These are phyloP conservation scores for Lepas anatifera DNA, from an alignment of 2,888 invertebrate genomes.

Conservation along the genomic window DNA sequence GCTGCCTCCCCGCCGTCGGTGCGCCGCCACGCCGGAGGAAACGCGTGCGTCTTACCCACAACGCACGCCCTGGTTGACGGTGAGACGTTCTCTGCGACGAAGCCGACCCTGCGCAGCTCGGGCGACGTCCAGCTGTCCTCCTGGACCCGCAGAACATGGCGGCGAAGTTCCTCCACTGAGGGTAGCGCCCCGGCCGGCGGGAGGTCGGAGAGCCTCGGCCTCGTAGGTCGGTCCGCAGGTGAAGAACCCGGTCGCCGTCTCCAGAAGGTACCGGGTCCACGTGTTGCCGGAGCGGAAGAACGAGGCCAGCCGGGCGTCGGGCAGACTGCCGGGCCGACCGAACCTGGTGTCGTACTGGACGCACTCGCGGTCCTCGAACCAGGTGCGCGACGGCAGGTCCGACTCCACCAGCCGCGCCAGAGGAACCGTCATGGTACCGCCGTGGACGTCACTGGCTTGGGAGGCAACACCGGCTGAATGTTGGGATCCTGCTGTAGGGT, in stretches of 20 bases:
- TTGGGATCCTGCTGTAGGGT: too few species aligned
- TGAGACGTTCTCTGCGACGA: neutral
- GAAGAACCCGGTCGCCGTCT: neutral
- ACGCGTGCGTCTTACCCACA: neutral
- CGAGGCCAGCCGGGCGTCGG: neutral
- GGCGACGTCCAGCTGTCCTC: neutral
- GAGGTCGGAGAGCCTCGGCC: neutral
- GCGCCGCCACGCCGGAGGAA: neutral
- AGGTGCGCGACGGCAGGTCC: neutral
- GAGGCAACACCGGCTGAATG: too few species aligned
- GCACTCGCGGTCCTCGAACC: slow-evolving; percentile 1
- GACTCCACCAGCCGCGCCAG: neutral
- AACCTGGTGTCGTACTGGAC: neutral
- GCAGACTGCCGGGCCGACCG: neutral
- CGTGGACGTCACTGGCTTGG: neutral
- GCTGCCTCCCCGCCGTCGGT: neutral
- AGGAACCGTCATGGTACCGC: neutral
- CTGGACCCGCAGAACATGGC: too few species aligned
- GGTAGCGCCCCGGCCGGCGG: neutral
- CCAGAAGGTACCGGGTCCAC: neutral
- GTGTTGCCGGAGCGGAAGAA: slow-evolving; percentile 5
- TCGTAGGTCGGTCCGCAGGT: neutral
- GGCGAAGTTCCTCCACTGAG: neutral
- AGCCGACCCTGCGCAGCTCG: neutral
- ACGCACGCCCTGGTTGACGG: neutral